Conservation (phyloP, 2,888 invertebrate genomes). For the Amorpha juglandis region DNA sequence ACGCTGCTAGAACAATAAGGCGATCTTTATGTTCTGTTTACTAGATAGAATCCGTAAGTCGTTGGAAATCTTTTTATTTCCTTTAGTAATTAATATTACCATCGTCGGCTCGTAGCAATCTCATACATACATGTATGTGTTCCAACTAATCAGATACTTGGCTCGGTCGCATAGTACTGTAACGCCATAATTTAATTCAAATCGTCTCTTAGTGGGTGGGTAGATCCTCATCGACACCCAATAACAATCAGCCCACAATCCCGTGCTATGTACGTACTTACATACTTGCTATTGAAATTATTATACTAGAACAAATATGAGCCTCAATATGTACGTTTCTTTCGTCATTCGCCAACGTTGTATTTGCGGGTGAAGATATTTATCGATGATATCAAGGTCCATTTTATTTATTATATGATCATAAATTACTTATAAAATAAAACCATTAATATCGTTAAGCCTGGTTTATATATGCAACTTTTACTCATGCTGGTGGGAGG, state of each 20-base stretch:
- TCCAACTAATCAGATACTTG: conserved; percentile 26
- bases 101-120: conserved; percentile 11
- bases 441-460: too few species aligned
- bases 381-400: neutral
- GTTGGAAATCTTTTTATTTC: neutral
- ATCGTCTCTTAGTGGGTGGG: conserved; percentile 58
- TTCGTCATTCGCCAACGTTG: conserved; percentile 5
- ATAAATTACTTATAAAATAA: too few species aligned
- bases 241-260: conserved; percentile 56
- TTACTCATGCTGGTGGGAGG: too few species aligned
- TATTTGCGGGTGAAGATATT: conserved; percentile 28
- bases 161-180: conserved; percentile 31
- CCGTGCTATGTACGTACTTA: conserved; percentile 38
- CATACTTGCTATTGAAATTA: conserved; percentile 35
- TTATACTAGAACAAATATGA: conserved; percentile 31
- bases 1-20: too few species aligned
- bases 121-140: conserved; percentile 23
- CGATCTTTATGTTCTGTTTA: neutral
- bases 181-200: conserved; percentile 61
- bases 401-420: too few species aligned
- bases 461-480: too few species aligned
- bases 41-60: neutral
- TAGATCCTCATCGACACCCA: conserved; percentile 57
- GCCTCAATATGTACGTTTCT: conserved; percentile 19
- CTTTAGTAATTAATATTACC: conserved; percentile 11